Conservation (phyloP, 2,797 vertebrate genomes). For the Buceros bicornis region DNA sequence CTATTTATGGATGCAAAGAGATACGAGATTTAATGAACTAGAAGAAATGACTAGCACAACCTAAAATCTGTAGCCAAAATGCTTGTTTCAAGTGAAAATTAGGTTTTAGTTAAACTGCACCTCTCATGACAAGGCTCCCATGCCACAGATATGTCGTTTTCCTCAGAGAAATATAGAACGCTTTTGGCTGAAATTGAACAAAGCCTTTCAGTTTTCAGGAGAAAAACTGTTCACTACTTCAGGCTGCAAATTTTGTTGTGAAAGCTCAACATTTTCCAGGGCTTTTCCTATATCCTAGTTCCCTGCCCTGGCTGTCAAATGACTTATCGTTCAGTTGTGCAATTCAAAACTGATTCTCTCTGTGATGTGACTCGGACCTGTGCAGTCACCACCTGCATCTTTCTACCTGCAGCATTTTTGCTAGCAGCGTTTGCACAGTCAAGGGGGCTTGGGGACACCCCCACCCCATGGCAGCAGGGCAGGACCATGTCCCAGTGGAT, state of each 20-base stretch:
- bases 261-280: background rate
- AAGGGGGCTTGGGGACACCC: rapidly evolving
- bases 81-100: background rate
- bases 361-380: background rate
- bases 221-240: background rate
- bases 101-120: background rate
- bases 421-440: background rate
- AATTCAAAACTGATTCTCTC: background rate
- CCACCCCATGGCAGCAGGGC: background rate
- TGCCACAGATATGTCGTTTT: background rate
- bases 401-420: background rate
- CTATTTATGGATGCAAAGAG: background rate
- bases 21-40: background rate
- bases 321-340: background rate
- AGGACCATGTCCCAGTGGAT: rapidly evolving
- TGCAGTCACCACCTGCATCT: background rate
- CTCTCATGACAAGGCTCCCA: background rate
- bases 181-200: background rate
- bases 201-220: background rate
- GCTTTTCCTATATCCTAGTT: background rate
- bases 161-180: background rate
- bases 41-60: background rate
- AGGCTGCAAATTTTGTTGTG: background rate
- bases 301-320: background rate
- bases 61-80: background rate